A percentile compares a stretch with the other conserved stretches of the same genome.
Evolutionary conservation across 2,888 invertebrate genomes (phyloP).

Genomic region (Hedya salicella): DNA sequence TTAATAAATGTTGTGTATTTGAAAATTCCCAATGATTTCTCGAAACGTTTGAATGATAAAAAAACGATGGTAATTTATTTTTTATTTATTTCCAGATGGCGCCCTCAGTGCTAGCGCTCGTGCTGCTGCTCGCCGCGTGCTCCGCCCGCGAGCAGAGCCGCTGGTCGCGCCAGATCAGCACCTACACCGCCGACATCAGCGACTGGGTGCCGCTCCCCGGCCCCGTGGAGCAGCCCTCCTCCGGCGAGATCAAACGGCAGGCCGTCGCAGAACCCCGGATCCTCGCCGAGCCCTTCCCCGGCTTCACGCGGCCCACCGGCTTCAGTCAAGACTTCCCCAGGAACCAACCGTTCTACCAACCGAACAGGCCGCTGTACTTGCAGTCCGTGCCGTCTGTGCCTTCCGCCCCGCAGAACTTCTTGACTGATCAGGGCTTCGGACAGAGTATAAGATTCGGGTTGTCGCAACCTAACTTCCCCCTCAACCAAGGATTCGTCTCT

Average conservation of each 20-base stretch:
- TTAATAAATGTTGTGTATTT: not conserved
- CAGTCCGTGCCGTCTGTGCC: constrained; percentile 74
- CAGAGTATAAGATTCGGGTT: constrained; percentile 75
- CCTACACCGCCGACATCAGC: constrained; percentile 76
- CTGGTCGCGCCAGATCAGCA: constrained; percentile 81
- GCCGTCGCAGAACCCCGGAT: constrained; percentile 79
- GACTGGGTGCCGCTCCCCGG: constrained; percentile 78
- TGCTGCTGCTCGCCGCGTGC: constrained; percentile 60
- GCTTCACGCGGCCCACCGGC: constrained; percentile 62
- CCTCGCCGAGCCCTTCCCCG: constrained; percentile 73
- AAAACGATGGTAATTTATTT: no score
- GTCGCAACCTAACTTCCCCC: constrained; percentile 71
- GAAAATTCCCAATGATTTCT: no score
- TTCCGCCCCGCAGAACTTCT: constrained; percentile 77
- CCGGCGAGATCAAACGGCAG: constrained; percentile 71
- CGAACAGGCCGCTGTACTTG: constrained; percentile 72
- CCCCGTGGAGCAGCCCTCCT: constrained; percentile 63
- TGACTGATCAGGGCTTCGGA: constrained; percentile 76
- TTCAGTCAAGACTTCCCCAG: constrained; percentile 71
- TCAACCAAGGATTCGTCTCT: constrained; percentile 73
- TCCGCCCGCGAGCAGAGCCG: constrained; percentile 67
- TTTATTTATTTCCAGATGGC: constrained; percentile 31
- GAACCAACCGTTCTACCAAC: constrained; percentile 60
- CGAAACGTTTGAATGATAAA: no score
- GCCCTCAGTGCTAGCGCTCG: constrained; percentile 53